Evolutionary conservation across 2,888 invertebrate species (phyloP).

Genomic region (Tetanocera ferruginea): DNA sequence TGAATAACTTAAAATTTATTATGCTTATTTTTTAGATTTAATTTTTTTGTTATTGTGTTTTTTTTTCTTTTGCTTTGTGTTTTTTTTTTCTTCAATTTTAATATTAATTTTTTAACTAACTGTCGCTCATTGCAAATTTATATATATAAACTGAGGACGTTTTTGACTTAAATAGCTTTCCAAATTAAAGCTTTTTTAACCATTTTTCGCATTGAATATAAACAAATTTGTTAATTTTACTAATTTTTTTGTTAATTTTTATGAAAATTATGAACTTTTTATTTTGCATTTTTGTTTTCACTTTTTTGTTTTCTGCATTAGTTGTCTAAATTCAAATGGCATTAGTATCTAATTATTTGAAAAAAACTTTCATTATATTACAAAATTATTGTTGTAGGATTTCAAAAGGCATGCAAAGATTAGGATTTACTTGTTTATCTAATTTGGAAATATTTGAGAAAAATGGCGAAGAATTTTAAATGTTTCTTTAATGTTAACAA

Average conservation of each 20-base stretch:
- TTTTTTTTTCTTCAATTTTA: conserved; percentile 18
- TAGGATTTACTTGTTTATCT: neutral
- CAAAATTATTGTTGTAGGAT: conserved; percentile 29
- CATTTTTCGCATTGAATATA: conserved; percentile 66
- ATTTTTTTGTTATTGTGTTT: conserved; percentile 21
- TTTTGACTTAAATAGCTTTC: conserved; percentile 56
- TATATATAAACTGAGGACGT: conserved; percentile 63
- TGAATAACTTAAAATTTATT: conserved; percentile 22
- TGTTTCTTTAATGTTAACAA: neutral
- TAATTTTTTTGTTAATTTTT: neutral
- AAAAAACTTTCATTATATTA: conserved; percentile 24
- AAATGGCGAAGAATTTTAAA: neutral
- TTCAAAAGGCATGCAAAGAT: conserved; percentile 35
- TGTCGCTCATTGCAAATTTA: conserved; percentile 65
- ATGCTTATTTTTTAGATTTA: conserved; percentile 23
- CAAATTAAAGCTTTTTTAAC: conserved; percentile 69
- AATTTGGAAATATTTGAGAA: neutral
- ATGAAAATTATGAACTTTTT: neutral
- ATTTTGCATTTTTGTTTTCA: neutral
- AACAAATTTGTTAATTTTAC: conserved; percentile 59
- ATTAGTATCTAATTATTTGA: conserved; percentile 21
- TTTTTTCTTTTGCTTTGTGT: conserved; percentile 1
- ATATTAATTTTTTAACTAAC: conserved; percentile 35
- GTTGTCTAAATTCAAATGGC: neutral
- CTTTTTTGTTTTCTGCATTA: neutral